Base-by-base conservation (phyloP, 92 coral and sea anemone genomes). In the Heliopora coerulea region DNA sequence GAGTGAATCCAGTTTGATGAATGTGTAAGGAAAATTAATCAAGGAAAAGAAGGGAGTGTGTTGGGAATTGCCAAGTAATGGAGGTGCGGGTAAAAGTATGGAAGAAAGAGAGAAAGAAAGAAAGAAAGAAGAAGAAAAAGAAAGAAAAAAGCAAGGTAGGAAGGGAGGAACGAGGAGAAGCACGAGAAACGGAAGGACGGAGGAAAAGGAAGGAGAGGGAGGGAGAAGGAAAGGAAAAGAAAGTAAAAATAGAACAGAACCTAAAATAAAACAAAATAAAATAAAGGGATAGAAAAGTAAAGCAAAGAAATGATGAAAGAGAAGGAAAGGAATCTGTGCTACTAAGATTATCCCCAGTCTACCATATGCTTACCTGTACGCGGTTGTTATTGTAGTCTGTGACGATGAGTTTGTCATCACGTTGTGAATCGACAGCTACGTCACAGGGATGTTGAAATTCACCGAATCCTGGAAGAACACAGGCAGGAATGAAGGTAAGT, bases 361-460 rank as follows among this genome's bases (percentile, higher is more conserved):
- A n/a, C n/a, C n/a, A 39, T 17, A 8, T 33, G 24, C 63, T 30
- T 14, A 70, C 77, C 49, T 70, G 77, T 19, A 70, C 62, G 3
- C 77, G 40, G 33, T 70, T 20, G 63, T 70, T 70, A 63, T 70
- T 70, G 49, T 49, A 52, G 19, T 70, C 77, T 26, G 49, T 70
- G 12, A 70, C 77, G 32, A 70, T 70, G 18, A 70, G 77, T 54
- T 63, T 31, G 50, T 70, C 77, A 37, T 70, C 62, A 15, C 41
- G 62, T 34, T 70, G 56, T 28, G 18, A 20, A 54, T 70, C 77
- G 32, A 70, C 63, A 1, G 77, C 62, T 10, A 70, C 41, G 49
- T 52, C 77, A 26, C 77, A 70, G 11, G 77, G 77, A 70, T 70
- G 77, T 0, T 70, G 46, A 19, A 70, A 70, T 25, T 70, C 77